Evolutionary conservation across 2,888 invertebrate genomes (phyloP), one percentile per base, ranked within the genome.

Genomic region (Leptothorax acervorum): DNA sequence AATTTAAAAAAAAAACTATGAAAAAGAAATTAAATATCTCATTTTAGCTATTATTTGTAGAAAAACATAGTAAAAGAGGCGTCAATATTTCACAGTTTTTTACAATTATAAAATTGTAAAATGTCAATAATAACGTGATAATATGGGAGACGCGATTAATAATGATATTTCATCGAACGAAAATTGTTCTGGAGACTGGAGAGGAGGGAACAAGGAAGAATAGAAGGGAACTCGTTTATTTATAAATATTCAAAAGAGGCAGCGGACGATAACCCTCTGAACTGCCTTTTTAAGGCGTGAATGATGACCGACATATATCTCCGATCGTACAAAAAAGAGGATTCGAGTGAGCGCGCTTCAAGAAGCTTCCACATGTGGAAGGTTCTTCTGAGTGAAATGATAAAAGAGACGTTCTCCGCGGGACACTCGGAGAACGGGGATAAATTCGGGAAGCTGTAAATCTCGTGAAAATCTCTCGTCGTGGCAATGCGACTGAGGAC

Each of bases 401-500:
- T 88, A 84, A 84, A 87, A 53, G 79, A 60, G 63, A 82, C 70
- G 55, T 74, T 76, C 65, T 78, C 39, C 62, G 74, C 63, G 76
- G 83, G 70, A 83, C 76, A 78, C 57, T 28, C 51, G 12, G 70
- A 60, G 84, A 87, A 84, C 70, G 68, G 76, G 71, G 82, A 87
- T 89, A 86, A 83, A 89, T 89, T 87, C 87, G 74, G 83, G 70
- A 86, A 87, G 83, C 82, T 74, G 83, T 87, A 87, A 84, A 89
- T 89, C 88, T 85, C 82, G 18, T 23, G 83, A 23, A 88, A 88
- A 88, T 88, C 82, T 87, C 82, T 74, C 68, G 76, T 73, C 65
- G 48, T 66, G 62, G 18, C 42, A 62, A 51, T 68, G 62, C 15
- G 57, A 57, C 12, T 18, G 23, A 71, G 18, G 23, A 57, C 45